Percentiles rank a stretch among this genome's conserved stretches.
These are phyloP conservation scores for Chrysodeixis includens DNA, from an alignment of 2,888 invertebrate genomes.

Conservation along the genomic window DNA sequence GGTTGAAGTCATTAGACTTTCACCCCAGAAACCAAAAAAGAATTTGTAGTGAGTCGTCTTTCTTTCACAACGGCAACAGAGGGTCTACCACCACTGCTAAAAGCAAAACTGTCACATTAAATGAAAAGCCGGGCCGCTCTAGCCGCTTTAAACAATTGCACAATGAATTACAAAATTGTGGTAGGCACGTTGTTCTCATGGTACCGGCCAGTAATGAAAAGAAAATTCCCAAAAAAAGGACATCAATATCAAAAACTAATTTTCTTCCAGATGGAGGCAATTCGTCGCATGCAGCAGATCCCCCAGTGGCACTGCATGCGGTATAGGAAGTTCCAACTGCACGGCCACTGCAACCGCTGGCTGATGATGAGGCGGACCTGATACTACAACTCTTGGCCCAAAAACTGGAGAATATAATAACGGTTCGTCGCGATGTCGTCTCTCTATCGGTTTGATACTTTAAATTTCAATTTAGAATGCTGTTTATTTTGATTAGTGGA, in stretches of 20 bases:
- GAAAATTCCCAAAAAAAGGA: too few relatives aligned
- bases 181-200: too few relatives aligned
- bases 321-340: constrained; percentile 94
- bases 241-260: neutral
- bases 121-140: too few relatives aligned
- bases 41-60: too few relatives aligned
- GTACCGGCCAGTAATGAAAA: too few relatives aligned
- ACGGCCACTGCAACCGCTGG: constrained; percentile 94
- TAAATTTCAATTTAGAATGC: neutral
- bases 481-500: neutral
- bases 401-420: constrained; percentile 32
- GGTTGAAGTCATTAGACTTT: too few relatives aligned
- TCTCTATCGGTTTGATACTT: constrained; percentile 7
- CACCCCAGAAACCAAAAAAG: too few relatives aligned
- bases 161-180: too few relatives aligned
- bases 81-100: too few relatives aligned
- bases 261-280: constrained; percentile 88
- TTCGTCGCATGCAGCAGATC: constrained; percentile 93
- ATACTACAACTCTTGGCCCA: constrained; percentile 62
- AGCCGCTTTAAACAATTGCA: too few relatives aligned
- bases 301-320: constrained; percentile 96
- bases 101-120: too few relatives aligned
- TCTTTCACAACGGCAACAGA: too few relatives aligned
- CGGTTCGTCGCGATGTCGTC: constrained; percentile 1
- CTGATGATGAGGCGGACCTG: constrained; percentile 89